A percentile compares a stretch with the other conserved stretches of the same genome.
Evolutionary conservation across 2,797 vertebrate genomes (phyloP).

Genomic region (Pseudochromis fuscus): DNA sequence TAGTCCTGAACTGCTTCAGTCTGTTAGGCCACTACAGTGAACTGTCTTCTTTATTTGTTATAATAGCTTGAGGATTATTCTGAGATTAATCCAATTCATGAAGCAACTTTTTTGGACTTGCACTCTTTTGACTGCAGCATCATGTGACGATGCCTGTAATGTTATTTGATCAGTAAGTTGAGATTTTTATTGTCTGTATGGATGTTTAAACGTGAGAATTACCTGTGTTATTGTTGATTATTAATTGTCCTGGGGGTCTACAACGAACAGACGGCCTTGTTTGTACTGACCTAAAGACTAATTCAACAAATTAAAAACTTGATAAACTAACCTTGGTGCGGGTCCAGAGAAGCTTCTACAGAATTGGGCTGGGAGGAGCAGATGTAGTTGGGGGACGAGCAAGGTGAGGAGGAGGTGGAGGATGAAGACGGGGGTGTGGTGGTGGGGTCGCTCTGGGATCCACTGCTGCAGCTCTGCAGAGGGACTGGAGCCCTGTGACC

Average conservation of each 20-base stretch:
- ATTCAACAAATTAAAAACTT: not conserved
- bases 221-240: not conserved
- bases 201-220: not conserved
- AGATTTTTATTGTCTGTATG: not conserved
- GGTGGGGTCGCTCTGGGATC: conserved; percentile 79
- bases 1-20: too few species aligned
- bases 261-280: too few species aligned
- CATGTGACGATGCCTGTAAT: too few species aligned
- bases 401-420: conserved; percentile 65
- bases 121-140: too few species aligned
- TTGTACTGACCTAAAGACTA: not conserved
- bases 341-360: conserved; percentile 55
- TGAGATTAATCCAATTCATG: too few species aligned
- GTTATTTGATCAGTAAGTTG: too few species aligned
- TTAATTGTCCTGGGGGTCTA: too few species aligned
- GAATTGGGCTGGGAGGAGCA: conserved; percentile 64
- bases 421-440: conserved; percentile 70
- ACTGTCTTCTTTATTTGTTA: too few species aligned
- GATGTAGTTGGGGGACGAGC: conserved; percentile 57
- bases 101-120: too few species aligned
- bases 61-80: too few species aligned
- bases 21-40: too few species aligned
- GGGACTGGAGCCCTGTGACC: conserved; percentile 91
- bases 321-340: conserved; percentile 69
- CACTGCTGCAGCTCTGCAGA: conserved; percentile 81